phyloP scores from a whole-genome alignment of 2,113 vertebrate species.

The Semnornis frantzii region DNA sequence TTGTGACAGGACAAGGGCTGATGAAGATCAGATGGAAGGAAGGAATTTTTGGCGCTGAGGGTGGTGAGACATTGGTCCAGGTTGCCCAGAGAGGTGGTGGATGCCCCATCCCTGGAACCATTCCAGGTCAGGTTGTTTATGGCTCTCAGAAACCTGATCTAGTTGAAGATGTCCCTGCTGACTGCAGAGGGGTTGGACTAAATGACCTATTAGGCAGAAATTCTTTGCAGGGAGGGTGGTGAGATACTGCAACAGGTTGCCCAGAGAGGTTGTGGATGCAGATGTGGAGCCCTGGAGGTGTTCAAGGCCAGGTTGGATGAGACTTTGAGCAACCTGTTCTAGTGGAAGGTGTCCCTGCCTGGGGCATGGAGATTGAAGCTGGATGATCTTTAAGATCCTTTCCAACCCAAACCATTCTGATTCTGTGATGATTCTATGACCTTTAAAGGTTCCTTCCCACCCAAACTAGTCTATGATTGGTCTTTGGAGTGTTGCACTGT shows the following conservation, averaged over 20 bases:
- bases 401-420: too few relatives aligned
- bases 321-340: background rate
- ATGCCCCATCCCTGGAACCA: background rate
- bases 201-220: too few relatives aligned
- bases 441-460: background rate
- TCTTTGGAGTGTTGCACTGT: accelerated
- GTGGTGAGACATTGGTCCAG: background rate
- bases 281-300: too few relatives aligned
- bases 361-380: background rate
- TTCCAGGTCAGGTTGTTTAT: background rate
- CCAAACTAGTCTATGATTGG: background rate
- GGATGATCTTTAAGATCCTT: too few relatives aligned
- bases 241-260: too few relatives aligned
- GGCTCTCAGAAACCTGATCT: background rate
- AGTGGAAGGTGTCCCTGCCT: background rate
- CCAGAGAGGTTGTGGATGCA: too few relatives aligned
- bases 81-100: background rate
- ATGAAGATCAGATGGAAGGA: background rate
- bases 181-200: background rate
- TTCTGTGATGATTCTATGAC: too few relatives aligned
- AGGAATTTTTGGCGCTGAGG: background rate
- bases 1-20: background rate
- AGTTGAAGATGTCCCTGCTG: background rate
- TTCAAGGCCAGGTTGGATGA: too few relatives aligned
- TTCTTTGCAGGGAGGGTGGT: too few relatives aligned